These are phyloP conservation scores for Tapirus indicus DNA, from an alignment of 2,797 vertebrate species.

Conservation along the genomic window DNA sequence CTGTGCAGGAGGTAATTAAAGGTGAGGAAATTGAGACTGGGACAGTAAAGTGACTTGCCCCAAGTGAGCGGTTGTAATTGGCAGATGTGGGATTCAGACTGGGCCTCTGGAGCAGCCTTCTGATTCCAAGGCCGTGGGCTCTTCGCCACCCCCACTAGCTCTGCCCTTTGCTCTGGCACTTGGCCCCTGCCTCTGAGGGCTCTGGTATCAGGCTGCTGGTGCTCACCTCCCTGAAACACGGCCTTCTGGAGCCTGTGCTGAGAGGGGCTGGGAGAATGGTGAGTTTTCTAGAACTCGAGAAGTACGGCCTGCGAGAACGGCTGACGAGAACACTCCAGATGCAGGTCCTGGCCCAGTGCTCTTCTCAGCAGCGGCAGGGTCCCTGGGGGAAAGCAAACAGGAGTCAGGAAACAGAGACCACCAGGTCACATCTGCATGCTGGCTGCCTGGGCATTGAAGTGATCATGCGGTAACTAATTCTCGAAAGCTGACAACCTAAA, in stretches of 20 bases:
- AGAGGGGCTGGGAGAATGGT: background rate
- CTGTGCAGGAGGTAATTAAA: background rate
- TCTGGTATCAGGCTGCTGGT: background rate
- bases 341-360: background rate
- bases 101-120: background rate
- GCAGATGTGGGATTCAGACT: background rate
- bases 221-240: fast-evolving
- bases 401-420: background rate
- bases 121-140: too few relatives aligned
- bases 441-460: background rate
- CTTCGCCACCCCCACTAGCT: fast-evolving
- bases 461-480: background rate
- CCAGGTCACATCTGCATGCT: background rate
- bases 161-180: background rate
- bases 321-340: background rate
- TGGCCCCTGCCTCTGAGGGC: background rate
- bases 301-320: fast-evolving
- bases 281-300: background rate
- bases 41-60: background rate
- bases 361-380: background rate
- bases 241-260: background rate
- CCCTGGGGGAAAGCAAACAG: background rate
- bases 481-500: background rate
- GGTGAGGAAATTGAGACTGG: background rate
- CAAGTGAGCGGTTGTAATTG: fast-evolving